A percentile compares a stretch with the other conserved stretches of the same genome.
Conservation (phyloP, 2,113 vertebrate genomes). For the Odocoileus hemionus region DNA sequence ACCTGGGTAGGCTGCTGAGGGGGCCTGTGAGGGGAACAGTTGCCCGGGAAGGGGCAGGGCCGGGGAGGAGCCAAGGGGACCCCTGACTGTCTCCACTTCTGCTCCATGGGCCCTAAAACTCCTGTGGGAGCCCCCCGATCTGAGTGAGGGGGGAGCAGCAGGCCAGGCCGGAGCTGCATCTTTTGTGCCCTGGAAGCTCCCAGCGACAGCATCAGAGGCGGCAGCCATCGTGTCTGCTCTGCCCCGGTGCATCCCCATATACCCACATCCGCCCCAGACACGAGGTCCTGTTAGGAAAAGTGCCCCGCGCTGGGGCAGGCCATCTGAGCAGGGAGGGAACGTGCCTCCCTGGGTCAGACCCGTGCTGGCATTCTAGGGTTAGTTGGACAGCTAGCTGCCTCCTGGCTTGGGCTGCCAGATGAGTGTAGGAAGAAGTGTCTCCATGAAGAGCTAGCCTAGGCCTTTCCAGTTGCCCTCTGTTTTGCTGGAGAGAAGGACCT, state of each 20-base stretch:
- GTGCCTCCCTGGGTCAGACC: background rate
- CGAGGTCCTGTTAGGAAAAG: background rate
- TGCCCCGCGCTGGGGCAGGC: background rate
- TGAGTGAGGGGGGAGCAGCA: background rate
- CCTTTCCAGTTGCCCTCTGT: background rate
- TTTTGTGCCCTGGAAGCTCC: background rate
- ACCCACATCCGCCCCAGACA: background rate
- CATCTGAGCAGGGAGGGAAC: background rate
- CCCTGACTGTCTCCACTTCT: background rate
- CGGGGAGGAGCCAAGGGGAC: background rate
- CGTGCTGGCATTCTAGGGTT: background rate
- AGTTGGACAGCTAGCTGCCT: background rate
- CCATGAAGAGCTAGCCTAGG: background rate
- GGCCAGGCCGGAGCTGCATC: background rate
- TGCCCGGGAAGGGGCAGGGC: background rate
- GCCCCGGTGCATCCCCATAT: fast-evolving
- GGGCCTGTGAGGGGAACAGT: background rate
- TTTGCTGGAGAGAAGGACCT: background rate
- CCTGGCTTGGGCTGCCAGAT: background rate
- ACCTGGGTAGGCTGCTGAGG: constrained; percentile 84
- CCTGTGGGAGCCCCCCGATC: background rate
- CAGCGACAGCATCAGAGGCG: background rate
- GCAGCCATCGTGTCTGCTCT: fast-evolving
- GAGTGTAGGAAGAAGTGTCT: background rate
- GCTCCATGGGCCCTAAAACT: background rate